phyloP scores from a whole-genome alignment of 2,113 vertebrate genomes.

The Acrocephalus arundinaceus region DNA sequence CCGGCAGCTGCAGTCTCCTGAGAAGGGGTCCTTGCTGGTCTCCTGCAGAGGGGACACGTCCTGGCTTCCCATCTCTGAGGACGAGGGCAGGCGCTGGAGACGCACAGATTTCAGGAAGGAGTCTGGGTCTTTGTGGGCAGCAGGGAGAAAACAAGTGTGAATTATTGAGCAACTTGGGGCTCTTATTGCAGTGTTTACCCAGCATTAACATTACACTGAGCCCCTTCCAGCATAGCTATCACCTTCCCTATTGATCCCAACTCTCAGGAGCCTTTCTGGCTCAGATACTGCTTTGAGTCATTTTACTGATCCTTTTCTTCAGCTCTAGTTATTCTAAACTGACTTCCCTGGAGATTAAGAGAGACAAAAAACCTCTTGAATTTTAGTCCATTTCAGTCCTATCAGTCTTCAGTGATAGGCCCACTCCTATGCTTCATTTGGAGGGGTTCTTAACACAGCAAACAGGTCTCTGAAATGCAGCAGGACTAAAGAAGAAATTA shows the following conservation, averaged over 20 bases:
- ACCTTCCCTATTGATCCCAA: not conserved
- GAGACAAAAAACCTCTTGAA: not conserved
- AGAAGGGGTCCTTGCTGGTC: conserved; percentile 91
- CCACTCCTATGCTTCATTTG: not conserved
- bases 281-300: not conserved
- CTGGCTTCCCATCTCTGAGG: conserved; percentile 91
- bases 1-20: conserved; percentile 88
- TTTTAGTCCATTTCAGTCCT: not conserved
- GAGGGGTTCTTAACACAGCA: not conserved
- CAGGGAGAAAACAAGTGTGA: conserved; percentile 2
- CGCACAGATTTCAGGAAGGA: conserved; percentile 91
- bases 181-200: conserved; percentile 13
- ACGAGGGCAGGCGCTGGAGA: conserved; percentile 93
- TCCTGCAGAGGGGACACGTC: conserved; percentile 85
- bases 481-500: not conserved
- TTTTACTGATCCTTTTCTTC: conserved; percentile 1
- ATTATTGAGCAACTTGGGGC: not conserved
- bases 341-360: not conserved
- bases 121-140: conserved; percentile 86
- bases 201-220: not conserved
- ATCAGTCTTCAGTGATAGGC: not conserved
- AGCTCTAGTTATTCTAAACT: not conserved
- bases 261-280: not conserved
- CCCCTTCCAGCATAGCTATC: not conserved
- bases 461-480: not conserved